Base-by-base conservation (phyloP, 2,113 vertebrate genomes). In the Oostethus manadensis region DNA sequence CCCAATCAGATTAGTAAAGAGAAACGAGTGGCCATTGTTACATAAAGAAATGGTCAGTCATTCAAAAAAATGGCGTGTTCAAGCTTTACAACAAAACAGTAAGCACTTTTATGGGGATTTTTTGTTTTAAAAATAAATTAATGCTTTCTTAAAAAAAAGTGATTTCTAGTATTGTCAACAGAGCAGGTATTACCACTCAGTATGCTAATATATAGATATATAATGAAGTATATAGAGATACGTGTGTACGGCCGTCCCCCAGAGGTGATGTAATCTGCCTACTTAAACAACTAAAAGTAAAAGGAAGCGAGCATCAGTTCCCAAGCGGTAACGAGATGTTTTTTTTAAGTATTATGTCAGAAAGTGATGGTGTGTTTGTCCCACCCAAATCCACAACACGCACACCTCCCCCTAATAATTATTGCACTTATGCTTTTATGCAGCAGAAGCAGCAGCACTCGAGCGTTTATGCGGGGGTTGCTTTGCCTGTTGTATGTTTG, bases 401-500 rank as follows among this genome's bases (percentile, higher is more conserved):
- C 20, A 47, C 60, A 29, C 53, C 35, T 71, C 23, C 33, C 15
- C 43, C 56, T 14, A n/a, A 49, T 23, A 18, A 18, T 38, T 17
- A 58, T 45, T 45, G 45, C 8, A 44, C 87, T 87, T 88, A 86
- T 76, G 46, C 72, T 85, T 66, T 90, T 89, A 64, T 62, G 87
- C 42, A 51, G 55, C 73, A 66, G 64, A 77, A 33, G 68, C 56
- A 60, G 58, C 56, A 68, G 56, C 53, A 54, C 76, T 59, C 56
- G 9, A 35, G 35, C 64, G 33, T n/a, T 42, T 56, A 23, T 51
- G 51, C 65, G 43, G 56, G 23, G 64, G 72, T 68, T 76, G 74
- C 73, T 43, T 67, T 64, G 82, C 79, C 65, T 86, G 86, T 90
- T 91, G 89, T 91, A 64, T 83, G 72, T 88, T 90, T n/a, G n/a